Base-by-base conservation (phyloP, 1,140 invertebrate species). In the Danaus melanippus region DNA sequence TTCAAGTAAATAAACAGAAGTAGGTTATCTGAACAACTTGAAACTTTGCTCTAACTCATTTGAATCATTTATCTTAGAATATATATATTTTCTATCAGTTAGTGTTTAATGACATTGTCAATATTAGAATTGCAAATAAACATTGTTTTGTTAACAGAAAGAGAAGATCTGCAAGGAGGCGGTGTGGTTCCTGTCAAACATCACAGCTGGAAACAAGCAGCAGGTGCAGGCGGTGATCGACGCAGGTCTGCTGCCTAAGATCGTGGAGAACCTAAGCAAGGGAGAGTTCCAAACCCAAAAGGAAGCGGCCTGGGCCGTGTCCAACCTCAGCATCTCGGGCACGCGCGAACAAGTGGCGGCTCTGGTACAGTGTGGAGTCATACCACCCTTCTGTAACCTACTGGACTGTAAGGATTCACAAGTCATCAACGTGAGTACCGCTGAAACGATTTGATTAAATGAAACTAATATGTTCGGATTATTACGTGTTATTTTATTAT, bases 271-370 rank as follows among this genome's bases (percentile, higher is more conserved):
- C 89, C 89, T 99, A 54, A 90, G 89, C 64, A 94, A 97, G 90
- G 96, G 96, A 53, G 98, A 99, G 87, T 99, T 99, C 88, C 97
- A 98, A 89, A 99, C 97, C 5, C 97, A 99, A 83, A 99, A 99
- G 86, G 98, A 99, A 89, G 98, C 98, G 10, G 97, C 97, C 0
- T 99, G 98, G 98, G 98, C 98, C 6, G 96, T 99, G 11, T 98
- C 96, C 71, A 99, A 99, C 88, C 92, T 98, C 51, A 99, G 98
- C 53, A 98, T 99, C 74, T 98, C 96, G 71, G 98, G 98, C 15
- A 96, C 94, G 63, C 93, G 93, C 72, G 93, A 97, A 52, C 98
- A 99, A 88, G 92, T 95, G 5, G 91, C 92, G 0, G 92, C 92
- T 66, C 90, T 99, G 60, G 96, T 99, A 49, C 90, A 93, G 66